These are phyloP conservation scores for Seira sanloemensis DNA, from an alignment of 2,888 invertebrate species.

Conservation along the genomic window DNA sequence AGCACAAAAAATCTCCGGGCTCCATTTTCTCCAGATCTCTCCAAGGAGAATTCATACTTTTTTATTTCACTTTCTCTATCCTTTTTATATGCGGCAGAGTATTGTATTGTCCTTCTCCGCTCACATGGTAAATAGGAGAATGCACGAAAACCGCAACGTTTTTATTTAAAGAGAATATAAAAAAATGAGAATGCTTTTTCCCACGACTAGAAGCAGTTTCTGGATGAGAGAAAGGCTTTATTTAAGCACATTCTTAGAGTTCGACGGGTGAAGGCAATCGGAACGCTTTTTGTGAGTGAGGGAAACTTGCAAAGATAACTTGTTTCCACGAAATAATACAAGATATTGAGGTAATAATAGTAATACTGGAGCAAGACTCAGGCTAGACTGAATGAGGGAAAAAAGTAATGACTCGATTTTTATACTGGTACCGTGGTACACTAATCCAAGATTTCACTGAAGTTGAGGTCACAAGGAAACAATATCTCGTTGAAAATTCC, in stretches of 20 bases:
- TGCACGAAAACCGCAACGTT: neutral
- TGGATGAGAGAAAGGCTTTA: neutral
- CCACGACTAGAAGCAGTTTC: neutral
- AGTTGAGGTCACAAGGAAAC: neutral
- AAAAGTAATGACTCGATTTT: neutral
- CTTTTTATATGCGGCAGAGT: too few species aligned
- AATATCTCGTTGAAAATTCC: neutral
- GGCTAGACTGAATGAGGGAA: neutral
- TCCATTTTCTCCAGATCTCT: slow-evolving; percentile 4
- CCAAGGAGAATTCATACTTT: neutral
- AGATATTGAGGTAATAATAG: slow-evolving; percentile 4
- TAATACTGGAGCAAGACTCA: neutral
- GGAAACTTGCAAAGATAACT: neutral
- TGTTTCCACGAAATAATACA: slow-evolving; percentile 3
- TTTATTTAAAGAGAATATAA: neutral
- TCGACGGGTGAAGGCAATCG: neutral
- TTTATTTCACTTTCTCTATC: slow-evolving; percentile 4
- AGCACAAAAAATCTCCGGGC: neutral
- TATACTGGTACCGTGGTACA: neutral
- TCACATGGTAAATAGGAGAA: neutral
- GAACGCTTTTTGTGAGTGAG: too few species aligned
- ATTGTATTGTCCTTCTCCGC: neutral
- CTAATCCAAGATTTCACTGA: neutral
- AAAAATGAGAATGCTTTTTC: neutral
- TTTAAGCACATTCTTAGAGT: neutral